Evolutionary conservation across 2,113 vertebrate genomes (phyloP), one percentile per base, ranked within the genome.

Genomic region (Cephalopholis sonnerati): DNA sequence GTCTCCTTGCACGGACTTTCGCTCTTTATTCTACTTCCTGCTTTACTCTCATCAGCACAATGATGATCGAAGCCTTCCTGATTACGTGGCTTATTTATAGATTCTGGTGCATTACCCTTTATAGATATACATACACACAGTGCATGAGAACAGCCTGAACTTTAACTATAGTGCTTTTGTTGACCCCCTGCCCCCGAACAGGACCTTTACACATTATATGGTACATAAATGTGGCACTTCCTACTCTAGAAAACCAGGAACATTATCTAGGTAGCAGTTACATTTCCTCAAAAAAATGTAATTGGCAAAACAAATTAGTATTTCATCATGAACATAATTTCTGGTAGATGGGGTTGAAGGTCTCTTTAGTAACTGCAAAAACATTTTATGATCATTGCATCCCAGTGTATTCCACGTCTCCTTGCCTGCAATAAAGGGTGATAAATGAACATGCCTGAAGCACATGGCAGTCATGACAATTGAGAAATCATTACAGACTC

Each of bases 401-500:
- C n/a, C 17, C 8, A 1, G 24, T 25, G 22, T 22, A 12, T n/a
- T 32, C 24, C 10, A 8, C 25, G 7, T 79, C 24, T 41, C 10
- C 65, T 25, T 61, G 2, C 15, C 44, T 44, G 5, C 50, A 64
- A 29, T 51, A 25, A 46, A 63, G 11, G n/a, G 11, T 24, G 5
- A 27, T 13, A n/a, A 29, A 69, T 68, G 20, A 51, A 61, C 24
- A 29, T 15, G 13, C 8, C 54, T 24, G 53, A 6, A 65, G 29
- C 20, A 58, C 24, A 55, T 57, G 36, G 10, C 36, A 65, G 39
- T 36, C 32, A 39, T 48, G 25, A 46, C 12, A 48, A 65, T 16
- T 36, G 48, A 74, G 24, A 74, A 36, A 55, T 72, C 25, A 57
- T 29, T 54, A n/a, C 9, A 62, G 62, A 36, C 20, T 63, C 53